Percentiles rank a stretch among this genome's conserved stretches.
These are phyloP conservation scores for Notocelia uddmanniana DNA, from an alignment of 2,888 invertebrate species.

Conservation along the genomic window DNA sequence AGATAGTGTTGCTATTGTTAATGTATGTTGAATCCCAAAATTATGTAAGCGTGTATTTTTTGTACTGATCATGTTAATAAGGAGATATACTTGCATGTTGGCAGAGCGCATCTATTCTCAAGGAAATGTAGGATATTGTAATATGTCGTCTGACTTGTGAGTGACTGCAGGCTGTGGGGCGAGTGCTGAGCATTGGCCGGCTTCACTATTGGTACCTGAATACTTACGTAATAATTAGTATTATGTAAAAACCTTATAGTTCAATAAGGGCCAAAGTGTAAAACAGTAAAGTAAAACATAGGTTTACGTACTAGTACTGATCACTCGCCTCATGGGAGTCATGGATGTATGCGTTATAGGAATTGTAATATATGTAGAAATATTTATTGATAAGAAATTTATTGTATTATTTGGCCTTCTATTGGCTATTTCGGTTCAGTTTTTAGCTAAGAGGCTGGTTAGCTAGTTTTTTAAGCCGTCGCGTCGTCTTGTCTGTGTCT, in stretches of 20 bases:
- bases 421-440: neutral
- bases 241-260: neutral
- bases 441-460: neutral
- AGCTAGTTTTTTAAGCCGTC: neutral
- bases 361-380: slow-evolving; percentile 36
- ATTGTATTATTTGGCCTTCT: neutral
- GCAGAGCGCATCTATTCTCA: slow-evolving; percentile 62
- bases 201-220: slow-evolving; percentile 6
- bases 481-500: too few species aligned
- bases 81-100: slow-evolving; percentile 56
- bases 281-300: neutral
- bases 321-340: slow-evolving; percentile 1
- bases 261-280: neutral
- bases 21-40: slow-evolving; percentile 58
- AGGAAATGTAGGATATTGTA: slow-evolving; percentile 67
- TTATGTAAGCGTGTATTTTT: slow-evolving; percentile 59
- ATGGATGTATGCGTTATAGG: slow-evolving; percentile 3
- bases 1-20: slow-evolving; percentile 65
- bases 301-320: neutral
- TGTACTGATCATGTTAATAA: slow-evolving; percentile 62
- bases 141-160: neutral
- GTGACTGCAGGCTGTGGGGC: neutral
- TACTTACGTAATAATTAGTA: neutral
- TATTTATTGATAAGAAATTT: slow-evolving; percentile 12
- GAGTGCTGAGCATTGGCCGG: neutral